These are phyloP conservation scores for Lycopodina hypogea DNA, from an alignment of 37 sponge, comb jelly and placozoan genomes.

Conservation along the genomic window DNA sequence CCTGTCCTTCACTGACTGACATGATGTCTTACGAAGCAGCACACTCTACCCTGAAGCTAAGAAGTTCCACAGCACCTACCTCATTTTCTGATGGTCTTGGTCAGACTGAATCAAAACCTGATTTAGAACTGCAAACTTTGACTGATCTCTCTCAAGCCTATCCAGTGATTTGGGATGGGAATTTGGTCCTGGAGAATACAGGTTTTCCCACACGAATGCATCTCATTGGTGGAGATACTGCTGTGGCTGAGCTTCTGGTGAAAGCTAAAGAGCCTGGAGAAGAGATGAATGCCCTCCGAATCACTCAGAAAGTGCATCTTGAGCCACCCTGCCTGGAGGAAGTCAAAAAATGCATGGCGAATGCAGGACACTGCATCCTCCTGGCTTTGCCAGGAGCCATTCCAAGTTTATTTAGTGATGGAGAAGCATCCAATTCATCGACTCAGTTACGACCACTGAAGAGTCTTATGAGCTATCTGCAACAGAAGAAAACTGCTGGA, in stretches of 20 bases:
- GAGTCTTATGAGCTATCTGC: slow-evolving; percentile 88
- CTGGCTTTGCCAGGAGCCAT: slow-evolving; percentile 79
- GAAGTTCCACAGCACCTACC: slow-evolving; percentile 39
- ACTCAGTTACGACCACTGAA: slow-evolving; percentile 75
- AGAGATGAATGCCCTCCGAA: slow-evolving; percentile 40
- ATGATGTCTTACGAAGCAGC: slow-evolving; percentile 14
- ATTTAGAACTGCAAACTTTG: slow-evolving; percentile 52
- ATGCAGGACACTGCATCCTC: slow-evolving; percentile 87
- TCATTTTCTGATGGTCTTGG: slow-evolving; percentile 29
- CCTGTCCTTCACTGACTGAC: neutral
- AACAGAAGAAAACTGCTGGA: slow-evolving; percentile 94
- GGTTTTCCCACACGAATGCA: slow-evolving; percentile 90
- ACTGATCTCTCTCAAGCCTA: slow-evolving; percentile 75
- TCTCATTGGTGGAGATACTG: slow-evolving; percentile 87
- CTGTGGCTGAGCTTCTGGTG: slow-evolving; percentile 66
- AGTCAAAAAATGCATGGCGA: slow-evolving; percentile 82
- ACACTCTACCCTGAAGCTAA: slow-evolving; percentile 60
- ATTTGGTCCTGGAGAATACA: slow-evolving; percentile 86
- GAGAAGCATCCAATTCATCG: neutral
- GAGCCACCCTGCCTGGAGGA: slow-evolving; percentile 90
- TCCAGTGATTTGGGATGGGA: slow-evolving; percentile 88
- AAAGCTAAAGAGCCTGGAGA: slow-evolving; percentile 58
- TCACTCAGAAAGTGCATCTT: slow-evolving; percentile 90
- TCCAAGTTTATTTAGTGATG: slow-evolving; percentile 18
- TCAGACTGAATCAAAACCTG: slow-evolving; percentile 36